Percentiles rank a stretch among this genome's conserved stretches.
Conservation (phyloP, 2,888 invertebrate species). For the Mesoligia furuncula region DNA sequence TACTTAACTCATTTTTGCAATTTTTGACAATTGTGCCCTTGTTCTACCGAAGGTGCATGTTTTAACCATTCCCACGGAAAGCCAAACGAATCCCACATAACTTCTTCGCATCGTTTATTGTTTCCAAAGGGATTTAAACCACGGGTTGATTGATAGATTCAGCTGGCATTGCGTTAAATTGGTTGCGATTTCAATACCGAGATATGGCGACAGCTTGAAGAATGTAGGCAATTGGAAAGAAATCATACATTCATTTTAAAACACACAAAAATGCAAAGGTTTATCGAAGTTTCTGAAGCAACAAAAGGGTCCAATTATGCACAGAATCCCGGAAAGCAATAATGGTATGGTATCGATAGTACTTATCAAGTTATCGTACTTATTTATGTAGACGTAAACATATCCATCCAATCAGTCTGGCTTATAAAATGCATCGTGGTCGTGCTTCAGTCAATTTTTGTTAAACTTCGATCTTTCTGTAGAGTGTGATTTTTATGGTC, state of each 20-base stretch:
- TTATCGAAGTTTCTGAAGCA: neutral
- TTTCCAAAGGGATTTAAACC: neutral
- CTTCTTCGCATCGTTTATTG: neutral
- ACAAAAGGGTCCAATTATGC: neutral
- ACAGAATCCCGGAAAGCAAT: neutral
- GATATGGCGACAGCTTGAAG: neutral
- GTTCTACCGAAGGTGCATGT: no score
- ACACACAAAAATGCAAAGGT: neutral
- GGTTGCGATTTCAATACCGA: neutral
- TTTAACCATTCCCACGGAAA: neutral
- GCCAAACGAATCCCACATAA: neutral
- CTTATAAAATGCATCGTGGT: neutral
- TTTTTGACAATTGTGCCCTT: no score
- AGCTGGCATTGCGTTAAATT: neutral
- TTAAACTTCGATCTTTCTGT: neutral
- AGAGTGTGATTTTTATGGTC: neutral
- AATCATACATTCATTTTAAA: neutral
- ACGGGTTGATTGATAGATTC: neutral
- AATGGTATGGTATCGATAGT: neutral
- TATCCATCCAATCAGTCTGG: neutral
- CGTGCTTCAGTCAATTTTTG: neutral
- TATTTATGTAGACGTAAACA: neutral
- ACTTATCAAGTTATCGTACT: neutral
- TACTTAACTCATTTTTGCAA: no score
- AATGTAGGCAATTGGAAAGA: neutral